Base-by-base conservation (phyloP, 2,113 vertebrate species). In the Tringa solitaria region DNA sequence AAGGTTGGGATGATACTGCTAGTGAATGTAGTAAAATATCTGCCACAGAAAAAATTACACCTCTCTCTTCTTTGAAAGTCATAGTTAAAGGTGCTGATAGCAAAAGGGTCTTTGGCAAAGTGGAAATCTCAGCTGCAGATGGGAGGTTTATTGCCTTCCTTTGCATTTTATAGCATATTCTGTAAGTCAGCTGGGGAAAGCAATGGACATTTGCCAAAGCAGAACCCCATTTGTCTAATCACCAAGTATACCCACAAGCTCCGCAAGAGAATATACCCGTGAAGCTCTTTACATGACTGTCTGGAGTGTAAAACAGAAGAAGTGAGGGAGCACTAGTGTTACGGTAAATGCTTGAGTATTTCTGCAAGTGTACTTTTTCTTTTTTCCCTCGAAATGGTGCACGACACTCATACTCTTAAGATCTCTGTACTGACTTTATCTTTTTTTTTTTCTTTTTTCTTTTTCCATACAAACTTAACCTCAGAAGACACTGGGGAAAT, bases 181-280 rank as follows among this genome's bases (percentile, higher is more conserved):
- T 95, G 87, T 82, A 96, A 96, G 89, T 96, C 96, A 95, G 91
- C 76, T 96, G 96, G 91, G 96, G 96, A 95, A 97, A 95, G 89
- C 77, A 73, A 95, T 95, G 96, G 96, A 95, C 87, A 95, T 95
- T 97, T 97, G 96, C 95, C 94, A 96, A 94, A 82, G 84, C 81
- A 95, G 95, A 95, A 77, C 95, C 95, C 96, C 94, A 95, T 96
- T 97, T 95, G 94, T 96, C 89, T 97, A 96, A 94, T 96, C 95
- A 97, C 92, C 95, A 96, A 96, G 84, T 93, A 96, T 96, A 95
- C 94, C 94, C 94, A 95, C 92, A 96, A 96, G 91, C 70, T 96
- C 87, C 23, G 7, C 94, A 84, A 82, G 95, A 95, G 95, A 96
- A 94, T 96, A 95, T 70, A 84, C 68, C 65, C 37, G 0, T 91